Percentiles rank a stretch among this genome's conserved stretches.
These are phyloP conservation scores for Geopemphigus sp. DNA, from an alignment of 1,140 invertebrate species.

Conservation along the genomic window DNA sequence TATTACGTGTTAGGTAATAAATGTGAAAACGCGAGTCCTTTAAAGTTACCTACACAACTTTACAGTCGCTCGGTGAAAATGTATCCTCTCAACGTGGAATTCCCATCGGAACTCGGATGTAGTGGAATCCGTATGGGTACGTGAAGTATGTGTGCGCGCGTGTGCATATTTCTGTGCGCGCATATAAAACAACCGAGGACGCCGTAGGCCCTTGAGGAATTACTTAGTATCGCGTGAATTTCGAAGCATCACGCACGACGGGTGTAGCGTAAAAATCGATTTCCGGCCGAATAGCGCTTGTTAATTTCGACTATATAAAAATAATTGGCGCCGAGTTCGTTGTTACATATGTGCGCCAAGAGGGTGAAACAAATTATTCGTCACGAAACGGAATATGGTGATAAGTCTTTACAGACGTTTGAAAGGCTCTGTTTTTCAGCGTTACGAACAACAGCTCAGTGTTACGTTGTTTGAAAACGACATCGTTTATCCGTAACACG, in stretches of 20 bases:
- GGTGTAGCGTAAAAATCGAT: neutral
- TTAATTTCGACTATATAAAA: neutral
- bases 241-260: neutral
- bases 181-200: neutral
- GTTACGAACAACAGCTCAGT: too few relatives aligned
- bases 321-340: too few relatives aligned
- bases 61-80: neutral
- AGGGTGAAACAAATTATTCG: too few relatives aligned
- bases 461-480: too few relatives aligned
- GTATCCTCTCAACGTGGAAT: neutral
- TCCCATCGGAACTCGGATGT: neutral
- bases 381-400: too few relatives aligned
- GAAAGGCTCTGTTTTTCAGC: too few relatives aligned
- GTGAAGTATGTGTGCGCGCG: neutral
- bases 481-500: too few relatives aligned
- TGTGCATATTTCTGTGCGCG: too few relatives aligned
- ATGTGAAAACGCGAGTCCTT: neutral
- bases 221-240: neutral
- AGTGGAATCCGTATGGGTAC: neutral
- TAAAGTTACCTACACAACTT: neutral
- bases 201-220: neutral
- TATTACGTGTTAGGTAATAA: neutral
- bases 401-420: too few relatives aligned
- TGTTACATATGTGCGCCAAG: too few relatives aligned
- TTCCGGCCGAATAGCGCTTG: neutral